phyloP scores from a whole-genome alignment of 2,888 invertebrate species.

The Himalopsyche anomala region DNA sequence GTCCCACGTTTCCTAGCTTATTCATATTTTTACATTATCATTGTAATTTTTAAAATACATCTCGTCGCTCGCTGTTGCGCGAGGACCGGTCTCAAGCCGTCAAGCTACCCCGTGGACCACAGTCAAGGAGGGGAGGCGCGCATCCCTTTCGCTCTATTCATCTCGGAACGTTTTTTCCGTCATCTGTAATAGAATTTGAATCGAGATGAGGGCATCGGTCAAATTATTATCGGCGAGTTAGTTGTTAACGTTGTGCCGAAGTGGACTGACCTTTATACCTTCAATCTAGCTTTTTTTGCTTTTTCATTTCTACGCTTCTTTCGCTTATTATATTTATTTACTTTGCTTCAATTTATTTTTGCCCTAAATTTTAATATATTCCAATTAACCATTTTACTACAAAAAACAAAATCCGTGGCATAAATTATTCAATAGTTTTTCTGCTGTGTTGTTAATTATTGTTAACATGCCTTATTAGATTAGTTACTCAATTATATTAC shows the following conservation, averaged over 20 bases:
- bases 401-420: background rate
- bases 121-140: background rate
- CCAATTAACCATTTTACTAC: background rate
- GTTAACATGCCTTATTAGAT: background rate
- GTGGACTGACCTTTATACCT: slow-evolving; percentile 56
- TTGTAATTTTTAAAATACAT: slow-evolving; percentile 4
- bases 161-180: background rate
- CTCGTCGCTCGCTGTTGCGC: background rate
- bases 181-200: slow-evolving; percentile 11
- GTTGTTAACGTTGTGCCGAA: slow-evolving; percentile 51
- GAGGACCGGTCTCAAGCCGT: slow-evolving; percentile 6
- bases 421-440: background rate
- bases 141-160: slow-evolving; percentile 4
- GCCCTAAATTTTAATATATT: background rate
- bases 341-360: slow-evolving; percentile 1
- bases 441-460: background rate
- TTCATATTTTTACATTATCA: background rate
- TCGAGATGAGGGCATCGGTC: slow-evolving; percentile 29
- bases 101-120: slow-evolving; percentile 1
- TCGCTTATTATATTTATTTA: slow-evolving; percentile 12
- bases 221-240: slow-evolving; percentile 11
- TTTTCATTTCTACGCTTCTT: slow-evolving; percentile 52
- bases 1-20: background rate
- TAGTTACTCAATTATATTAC: background rate
- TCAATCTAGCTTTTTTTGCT: slow-evolving; percentile 49